Percentiles rank a stretch among this genome's conserved stretches.
These are phyloP conservation scores for Tipula vernalis DNA, from an alignment of 2,888 invertebrate species.

Conservation along the genomic window DNA sequence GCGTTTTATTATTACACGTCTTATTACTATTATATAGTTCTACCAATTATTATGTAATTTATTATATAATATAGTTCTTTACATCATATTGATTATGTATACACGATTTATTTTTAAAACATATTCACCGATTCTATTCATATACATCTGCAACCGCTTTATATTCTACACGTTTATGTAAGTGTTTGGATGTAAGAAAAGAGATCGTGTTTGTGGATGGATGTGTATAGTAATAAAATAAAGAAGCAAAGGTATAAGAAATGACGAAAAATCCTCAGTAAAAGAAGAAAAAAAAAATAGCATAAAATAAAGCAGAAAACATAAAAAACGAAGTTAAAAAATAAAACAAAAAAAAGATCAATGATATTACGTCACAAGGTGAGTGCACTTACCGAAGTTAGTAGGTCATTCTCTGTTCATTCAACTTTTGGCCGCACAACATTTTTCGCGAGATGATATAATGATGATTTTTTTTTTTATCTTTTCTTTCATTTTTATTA, in stretches of 20 bases:
- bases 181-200: background rate
- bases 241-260: background rate
- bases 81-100: no score
- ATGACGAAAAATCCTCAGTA: background rate
- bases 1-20: background rate
- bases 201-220: background rate
- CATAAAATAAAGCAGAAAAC: background rate
- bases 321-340: background rate
- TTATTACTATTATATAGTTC: background rate
- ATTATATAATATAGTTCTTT: background rate
- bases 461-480: background rate
- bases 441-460: slow-evolving; percentile 11
- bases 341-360: slow-evolving; percentile 15
- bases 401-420: slow-evolving; percentile 38
- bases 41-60: background rate
- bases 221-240: no score
- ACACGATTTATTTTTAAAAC: background rate
- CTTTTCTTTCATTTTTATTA: background rate
- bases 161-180: background rate
- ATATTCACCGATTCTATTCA: background rate
- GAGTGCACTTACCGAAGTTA: slow-evolving; percentile 38
- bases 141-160: background rate
- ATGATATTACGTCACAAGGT: slow-evolving; percentile 35
- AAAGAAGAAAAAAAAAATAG: background rate
- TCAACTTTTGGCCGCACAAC: slow-evolving; percentile 30